Conservation (phyloP, 2,113 vertebrate genomes). For the Clinocottus analis region DNA sequence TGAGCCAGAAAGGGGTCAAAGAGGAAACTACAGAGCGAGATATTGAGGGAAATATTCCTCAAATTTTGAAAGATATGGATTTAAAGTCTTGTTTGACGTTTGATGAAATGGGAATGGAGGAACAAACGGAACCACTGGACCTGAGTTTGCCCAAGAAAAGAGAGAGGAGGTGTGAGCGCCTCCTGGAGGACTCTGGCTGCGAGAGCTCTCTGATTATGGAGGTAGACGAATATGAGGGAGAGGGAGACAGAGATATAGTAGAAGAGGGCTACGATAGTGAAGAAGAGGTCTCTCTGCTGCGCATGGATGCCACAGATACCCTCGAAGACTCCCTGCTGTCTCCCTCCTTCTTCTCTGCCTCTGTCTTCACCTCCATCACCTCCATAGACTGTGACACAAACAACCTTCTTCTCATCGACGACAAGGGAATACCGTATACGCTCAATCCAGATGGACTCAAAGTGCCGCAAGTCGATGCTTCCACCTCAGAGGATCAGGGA, state of each 20-base stretch:
- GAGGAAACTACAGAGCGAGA: constrained; percentile 49
- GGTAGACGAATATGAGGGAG: constrained; percentile 84
- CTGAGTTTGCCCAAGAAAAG: constrained; percentile 81
- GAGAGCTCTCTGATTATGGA: constrained; percentile 83
- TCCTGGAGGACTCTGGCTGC: constrained; percentile 63
- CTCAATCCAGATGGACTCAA: constrained; percentile 81
- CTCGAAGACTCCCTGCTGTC: constrained; percentile 44
- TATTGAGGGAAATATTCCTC: constrained; percentile 38
- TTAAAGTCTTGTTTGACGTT: constrained; percentile 26
- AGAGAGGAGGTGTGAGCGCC: constrained; percentile 53
- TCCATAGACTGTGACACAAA: constrained; percentile 63
- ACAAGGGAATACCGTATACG: constrained; percentile 84
- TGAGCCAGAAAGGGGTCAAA: constrained; percentile 42
- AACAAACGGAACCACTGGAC: constrained; percentile 80
- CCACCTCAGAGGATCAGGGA: constrained; percentile 35
- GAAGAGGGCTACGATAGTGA: constrained; percentile 73
- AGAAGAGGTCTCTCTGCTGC: constrained; percentile 10
- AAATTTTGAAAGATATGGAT: constrained; percentile 36
- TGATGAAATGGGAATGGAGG: constrained; percentile 28
- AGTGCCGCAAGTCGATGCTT: constrained; percentile 76
- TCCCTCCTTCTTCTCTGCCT: constrained; percentile 59
- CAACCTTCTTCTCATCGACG: constrained; percentile 83
- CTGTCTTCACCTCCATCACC: constrained; percentile 53
- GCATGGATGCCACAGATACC: not conserved
- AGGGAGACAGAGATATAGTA: constrained; percentile 77